These are phyloP conservation scores for Dorcus parallelipipedus DNA, from an alignment of 2,888 invertebrate species.

Conservation along the genomic window DNA sequence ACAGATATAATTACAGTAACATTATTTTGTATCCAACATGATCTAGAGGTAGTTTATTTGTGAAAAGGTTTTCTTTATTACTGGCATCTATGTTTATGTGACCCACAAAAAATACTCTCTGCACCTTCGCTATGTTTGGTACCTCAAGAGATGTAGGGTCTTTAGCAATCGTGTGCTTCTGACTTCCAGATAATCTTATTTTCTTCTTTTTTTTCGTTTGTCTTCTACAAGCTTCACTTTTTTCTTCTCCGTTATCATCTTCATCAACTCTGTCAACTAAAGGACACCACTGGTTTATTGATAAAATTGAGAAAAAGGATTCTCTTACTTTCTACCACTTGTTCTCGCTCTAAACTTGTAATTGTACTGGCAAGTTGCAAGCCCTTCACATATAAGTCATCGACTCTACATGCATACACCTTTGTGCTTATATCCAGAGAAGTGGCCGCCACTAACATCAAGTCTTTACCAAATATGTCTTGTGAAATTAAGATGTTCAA, in stretches of 20 bases:
- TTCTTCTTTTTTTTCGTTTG: conserved; percentile 5
- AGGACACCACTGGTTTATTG: too few species aligned
- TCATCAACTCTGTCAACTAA: background rate
- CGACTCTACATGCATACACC: conserved; percentile 14
- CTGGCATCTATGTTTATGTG: too few species aligned
- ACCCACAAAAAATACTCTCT: too few species aligned
- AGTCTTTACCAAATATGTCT: conserved; percentile 2
- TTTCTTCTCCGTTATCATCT: background rate
- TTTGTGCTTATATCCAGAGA: conserved; percentile 13
- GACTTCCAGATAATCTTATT: background rate
- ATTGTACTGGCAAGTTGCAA: conserved; percentile 6
- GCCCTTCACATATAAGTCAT: conserved; percentile 11
- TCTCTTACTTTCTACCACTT: background rate
- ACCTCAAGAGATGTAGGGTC: too few species aligned
- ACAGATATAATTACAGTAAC: background rate
- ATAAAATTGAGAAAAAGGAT: background rate
- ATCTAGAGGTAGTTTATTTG: too few species aligned
- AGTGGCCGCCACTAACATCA: conserved; percentile 7
- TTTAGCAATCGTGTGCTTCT: background rate
- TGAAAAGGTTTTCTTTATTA: too few species aligned
- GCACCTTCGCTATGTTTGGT: too few species aligned
- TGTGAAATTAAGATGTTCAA: too few species aligned
- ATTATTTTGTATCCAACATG: background rate
- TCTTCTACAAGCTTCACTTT: background rate
- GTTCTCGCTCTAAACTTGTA: background rate